Evolutionary conservation across 2,113 vertebrate species (phyloP).

Genomic region (Nyctereutes procyonoides): DNA sequence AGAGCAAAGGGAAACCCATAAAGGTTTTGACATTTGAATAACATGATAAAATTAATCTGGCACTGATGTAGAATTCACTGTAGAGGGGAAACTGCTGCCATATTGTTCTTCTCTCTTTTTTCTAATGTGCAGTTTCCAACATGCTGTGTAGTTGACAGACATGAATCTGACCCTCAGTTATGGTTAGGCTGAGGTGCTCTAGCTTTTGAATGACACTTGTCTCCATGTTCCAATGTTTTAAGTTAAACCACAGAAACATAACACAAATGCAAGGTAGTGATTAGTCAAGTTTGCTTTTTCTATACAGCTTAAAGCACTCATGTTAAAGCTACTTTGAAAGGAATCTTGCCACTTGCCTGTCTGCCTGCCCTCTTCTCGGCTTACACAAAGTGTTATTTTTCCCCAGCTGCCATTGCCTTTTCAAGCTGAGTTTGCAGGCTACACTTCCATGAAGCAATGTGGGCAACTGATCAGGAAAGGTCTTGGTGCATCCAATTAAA

Average conservation of each 20-base stretch:
- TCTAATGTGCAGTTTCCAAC: background rate
- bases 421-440: background rate
- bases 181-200: background rate
- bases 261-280: background rate
- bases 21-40: slow-evolving; percentile 53
- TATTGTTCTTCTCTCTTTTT: background rate
- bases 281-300: background rate
- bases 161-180: background rate
- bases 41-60: background rate
- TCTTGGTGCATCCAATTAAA: slow-evolving; percentile 60
- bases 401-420: background rate
- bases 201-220: background rate
- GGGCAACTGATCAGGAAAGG: slow-evolving; percentile 58
- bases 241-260: slow-evolving; percentile 7
- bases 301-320: background rate
- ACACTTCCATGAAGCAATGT: slow-evolving; percentile 29
- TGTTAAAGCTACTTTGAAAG: background rate
- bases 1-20: background rate
- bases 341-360: background rate
- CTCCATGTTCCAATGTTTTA: slow-evolving; percentile 26
- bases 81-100: background rate
- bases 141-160: background rate
- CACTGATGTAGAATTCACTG: background rate
- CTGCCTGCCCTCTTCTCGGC: background rate
- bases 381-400: slow-evolving; percentile 11